Evolutionary conservation across 1,140 invertebrate genomes (phyloP).

Genomic region (Zaprionus davidi): DNA sequence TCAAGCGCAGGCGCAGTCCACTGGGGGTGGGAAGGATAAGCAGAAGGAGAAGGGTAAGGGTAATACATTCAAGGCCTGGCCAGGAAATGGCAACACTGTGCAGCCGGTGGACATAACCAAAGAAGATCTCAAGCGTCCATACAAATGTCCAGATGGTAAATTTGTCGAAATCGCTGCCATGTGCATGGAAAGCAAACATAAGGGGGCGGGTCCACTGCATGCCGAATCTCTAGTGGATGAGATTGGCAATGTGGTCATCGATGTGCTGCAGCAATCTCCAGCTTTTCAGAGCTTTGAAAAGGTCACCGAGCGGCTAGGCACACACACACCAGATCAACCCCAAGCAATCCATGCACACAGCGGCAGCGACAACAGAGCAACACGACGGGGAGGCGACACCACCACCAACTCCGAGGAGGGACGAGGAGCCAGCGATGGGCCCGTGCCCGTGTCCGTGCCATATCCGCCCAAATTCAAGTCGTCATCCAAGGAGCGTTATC

Average conservation of each 20-base stretch:
- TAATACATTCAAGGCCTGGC: slow-evolving; percentile 68
- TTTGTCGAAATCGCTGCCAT: slow-evolving; percentile 66
- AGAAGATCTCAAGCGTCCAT: slow-evolving; percentile 60
- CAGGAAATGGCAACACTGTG: slow-evolving; percentile 57
- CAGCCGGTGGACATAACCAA: slow-evolving; percentile 64
- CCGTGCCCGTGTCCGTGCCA: neutral
- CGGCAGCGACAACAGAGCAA: neutral
- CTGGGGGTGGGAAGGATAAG: neutral
- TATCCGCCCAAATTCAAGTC: neutral
- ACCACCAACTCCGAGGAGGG: too few relatives aligned
- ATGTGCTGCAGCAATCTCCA: slow-evolving; percentile 68
- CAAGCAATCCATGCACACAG: slow-evolving; percentile 24
- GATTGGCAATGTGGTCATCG: slow-evolving; percentile 62
- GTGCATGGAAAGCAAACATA: slow-evolving; percentile 58
- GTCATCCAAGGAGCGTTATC: too few relatives aligned
- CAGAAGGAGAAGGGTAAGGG: slow-evolving; percentile 15
- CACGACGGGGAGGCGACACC: neutral
- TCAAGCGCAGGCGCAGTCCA: neutral
- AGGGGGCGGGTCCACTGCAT: slow-evolving; percentile 10
- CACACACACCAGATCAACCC: slow-evolving; percentile 17
- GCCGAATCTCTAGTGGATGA: slow-evolving; percentile 61
- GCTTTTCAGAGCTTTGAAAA: slow-evolving; percentile 73
- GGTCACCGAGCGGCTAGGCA: slow-evolving; percentile 64
- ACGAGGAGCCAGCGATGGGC: neutral
- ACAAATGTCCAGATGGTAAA: slow-evolving; percentile 62